These are phyloP conservation scores for Solenopsis fugax DNA, from an alignment of 1,140 invertebrate genomes.

Conservation along the genomic window DNA sequence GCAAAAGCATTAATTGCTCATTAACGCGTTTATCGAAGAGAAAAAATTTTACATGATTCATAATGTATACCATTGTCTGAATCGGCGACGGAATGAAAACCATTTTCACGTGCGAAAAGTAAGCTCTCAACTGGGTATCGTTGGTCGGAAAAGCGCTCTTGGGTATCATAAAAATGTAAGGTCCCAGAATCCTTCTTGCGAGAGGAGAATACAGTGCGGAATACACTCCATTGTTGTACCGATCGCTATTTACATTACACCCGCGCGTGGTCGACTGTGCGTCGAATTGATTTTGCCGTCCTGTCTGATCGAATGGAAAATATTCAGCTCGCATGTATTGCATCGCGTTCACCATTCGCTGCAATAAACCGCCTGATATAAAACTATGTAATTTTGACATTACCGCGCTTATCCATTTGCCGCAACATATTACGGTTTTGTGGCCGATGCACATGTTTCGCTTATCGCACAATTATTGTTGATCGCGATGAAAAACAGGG, in stretches of 20 bases:
- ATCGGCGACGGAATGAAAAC: slow-evolving; percentile 46
- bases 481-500: background rate
- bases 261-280: slow-evolving; percentile 25
- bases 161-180: slow-evolving; percentile 57
- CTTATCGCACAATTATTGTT: slow-evolving; percentile 11
- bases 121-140: slow-evolving; percentile 60
- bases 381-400: slow-evolving; percentile 48
- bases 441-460: slow-evolving; percentile 4
- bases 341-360: slow-evolving; percentile 20
- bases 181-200: slow-evolving; percentile 50
- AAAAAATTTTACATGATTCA: slow-evolving; percentile 34
- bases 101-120: slow-evolving; percentile 53
- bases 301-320: slow-evolving; percentile 50
- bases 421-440: slow-evolving; percentile 46
- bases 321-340: slow-evolving; percentile 37
- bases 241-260: slow-evolving; percentile 51
- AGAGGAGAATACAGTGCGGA: slow-evolving; percentile 22
- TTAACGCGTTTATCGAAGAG: slow-evolving; percentile 9
- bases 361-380: slow-evolving; percentile 40
- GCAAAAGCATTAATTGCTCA: slow-evolving; percentile 40
- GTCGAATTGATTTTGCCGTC: slow-evolving; percentile 47
- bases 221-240: slow-evolving; percentile 43
- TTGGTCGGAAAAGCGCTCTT: slow-evolving; percentile 58
- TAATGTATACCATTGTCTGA: background rate
- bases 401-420: slow-evolving; percentile 41